Percentiles rank a stretch among this genome's conserved stretches.
Evolutionary conservation across 2,113 vertebrate genomes (phyloP).

Genomic region (Oreotrochilus melanogaster): DNA sequence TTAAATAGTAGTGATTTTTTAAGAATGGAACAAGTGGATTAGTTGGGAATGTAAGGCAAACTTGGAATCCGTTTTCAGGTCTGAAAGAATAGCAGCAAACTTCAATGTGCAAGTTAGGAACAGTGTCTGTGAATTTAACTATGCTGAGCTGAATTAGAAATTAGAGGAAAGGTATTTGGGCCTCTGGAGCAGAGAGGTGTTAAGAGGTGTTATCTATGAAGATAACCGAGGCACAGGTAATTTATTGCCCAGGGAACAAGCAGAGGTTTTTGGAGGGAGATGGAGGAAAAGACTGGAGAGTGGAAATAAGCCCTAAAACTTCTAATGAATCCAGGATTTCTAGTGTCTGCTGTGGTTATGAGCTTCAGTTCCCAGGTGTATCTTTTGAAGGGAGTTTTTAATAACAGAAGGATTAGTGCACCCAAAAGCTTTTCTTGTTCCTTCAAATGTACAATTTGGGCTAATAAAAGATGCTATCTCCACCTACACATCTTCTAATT

Average conservation of each 20-base stretch:
- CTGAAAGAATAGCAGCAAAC: background rate
- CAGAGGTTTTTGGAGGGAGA: background rate
- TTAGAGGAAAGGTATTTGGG: background rate
- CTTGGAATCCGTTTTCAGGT: background rate
- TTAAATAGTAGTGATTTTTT: background rate
- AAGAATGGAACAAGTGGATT: background rate
- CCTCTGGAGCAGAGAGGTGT: background rate
- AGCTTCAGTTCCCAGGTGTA: background rate
- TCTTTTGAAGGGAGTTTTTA: background rate
- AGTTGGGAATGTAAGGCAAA: background rate
- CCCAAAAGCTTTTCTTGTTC: background rate
- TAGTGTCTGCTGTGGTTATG: background rate
- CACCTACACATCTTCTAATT: background rate
- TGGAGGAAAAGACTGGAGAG: background rate
- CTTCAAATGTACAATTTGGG: background rate
- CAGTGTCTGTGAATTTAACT: background rate
- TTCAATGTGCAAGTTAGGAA: background rate
- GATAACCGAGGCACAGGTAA: background rate
- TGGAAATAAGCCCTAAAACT: background rate
- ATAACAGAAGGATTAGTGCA: background rate
- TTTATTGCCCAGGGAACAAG: background rate
- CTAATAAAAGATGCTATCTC: background rate
- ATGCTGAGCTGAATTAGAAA: background rate
- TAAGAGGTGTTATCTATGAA: background rate
- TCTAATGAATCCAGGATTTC: background rate